Evolutionary conservation across 2,888 invertebrate genomes (phyloP), one percentile per base, ranked within the genome.

Genomic region (Drosophila macrospina): DNA sequence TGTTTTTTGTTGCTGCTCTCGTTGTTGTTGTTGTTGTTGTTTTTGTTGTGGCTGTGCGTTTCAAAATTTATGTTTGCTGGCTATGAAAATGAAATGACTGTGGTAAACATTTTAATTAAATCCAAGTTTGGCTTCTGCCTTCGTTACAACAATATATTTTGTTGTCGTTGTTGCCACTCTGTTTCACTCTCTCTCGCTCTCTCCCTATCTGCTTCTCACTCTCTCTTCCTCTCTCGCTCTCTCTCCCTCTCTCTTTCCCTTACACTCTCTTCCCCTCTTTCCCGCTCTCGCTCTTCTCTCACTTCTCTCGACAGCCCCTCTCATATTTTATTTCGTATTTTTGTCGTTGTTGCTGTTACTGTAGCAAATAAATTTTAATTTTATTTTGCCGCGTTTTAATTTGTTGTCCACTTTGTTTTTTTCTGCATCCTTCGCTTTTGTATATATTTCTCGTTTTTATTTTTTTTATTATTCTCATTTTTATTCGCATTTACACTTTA

Each of bases 1-100:
- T 73, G 52, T n/a, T 71, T 41, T 41, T 26, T 50, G 15, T 15
- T 64, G 52, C 6, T 55, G 20, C 1, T 68, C 37, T 24, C 56
- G 13, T 5, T 55, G 52, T 2, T 54, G 34, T 5, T 66, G 41
- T 11, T 65, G 60, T 10, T 68, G 50, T 6, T 71, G 56, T 50
- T 72, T 52, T 32, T 71, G 59, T n/a, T 68, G 56, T 65, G 50
- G 69, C 67, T 78, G 73, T 84, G 78, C 81, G 76, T 76, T 80
- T 80, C 80, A 88, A 88, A 85, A 85, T 84, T 84, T 84, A 85
- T 88, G 84, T 84, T 88, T 85, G 87, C 74, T 73, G 85, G 87
- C 86, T 82, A 85, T 87, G 88, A 85, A 84, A 85, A 85, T 88
- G 88, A 85, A 85, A 85, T 85, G 85, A 87, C 87, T 85, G 85